Evolutionary conservation across 2,797 vertebrate species (phyloP).

Genomic region (Steatocranus sp.): DNA sequence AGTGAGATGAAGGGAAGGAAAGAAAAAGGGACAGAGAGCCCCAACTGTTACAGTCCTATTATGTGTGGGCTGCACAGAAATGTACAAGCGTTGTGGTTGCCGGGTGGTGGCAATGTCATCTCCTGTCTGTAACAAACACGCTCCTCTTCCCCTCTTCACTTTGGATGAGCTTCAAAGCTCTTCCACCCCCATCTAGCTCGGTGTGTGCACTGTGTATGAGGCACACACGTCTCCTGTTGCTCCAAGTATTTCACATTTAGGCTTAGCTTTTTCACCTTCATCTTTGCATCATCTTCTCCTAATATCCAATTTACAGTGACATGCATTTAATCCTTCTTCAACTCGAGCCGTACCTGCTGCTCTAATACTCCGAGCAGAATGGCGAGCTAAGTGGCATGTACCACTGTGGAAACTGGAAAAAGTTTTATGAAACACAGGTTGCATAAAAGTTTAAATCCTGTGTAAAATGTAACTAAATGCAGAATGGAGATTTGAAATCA

Average conservation of each 20-base stretch:
- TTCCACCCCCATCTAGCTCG: constrained; percentile 3
- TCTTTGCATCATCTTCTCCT: constrained; percentile 4
- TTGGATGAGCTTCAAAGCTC: constrained; percentile 63
- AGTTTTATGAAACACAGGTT: neutral
- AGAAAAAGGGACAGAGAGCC: neutral
- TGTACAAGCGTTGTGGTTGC: neutral
- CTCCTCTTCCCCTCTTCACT: constrained; percentile 31
- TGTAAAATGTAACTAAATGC: neutral
- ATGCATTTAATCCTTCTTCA: neutral
- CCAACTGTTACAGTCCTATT: neutral
- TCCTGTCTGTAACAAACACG: neutral
- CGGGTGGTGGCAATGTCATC: constrained; percentile 14
- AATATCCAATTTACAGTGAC: constrained; percentile 5
- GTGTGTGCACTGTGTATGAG: neutral
- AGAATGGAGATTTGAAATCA: neutral
- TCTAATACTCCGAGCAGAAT: neutral
- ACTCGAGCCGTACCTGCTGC: neutral
- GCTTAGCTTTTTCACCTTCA: constrained; percentile 6
- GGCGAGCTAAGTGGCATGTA: neutral
- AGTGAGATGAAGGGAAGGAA: neutral
- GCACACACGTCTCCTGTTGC: constrained; percentile 11
- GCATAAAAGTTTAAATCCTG: neutral
- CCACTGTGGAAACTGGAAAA: neutral
- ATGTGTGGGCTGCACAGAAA: neutral
- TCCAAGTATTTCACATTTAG: constrained; percentile 9